Conservation (phyloP, 2,113 vertebrate genomes). For the Microcebus murinus region DNA sequence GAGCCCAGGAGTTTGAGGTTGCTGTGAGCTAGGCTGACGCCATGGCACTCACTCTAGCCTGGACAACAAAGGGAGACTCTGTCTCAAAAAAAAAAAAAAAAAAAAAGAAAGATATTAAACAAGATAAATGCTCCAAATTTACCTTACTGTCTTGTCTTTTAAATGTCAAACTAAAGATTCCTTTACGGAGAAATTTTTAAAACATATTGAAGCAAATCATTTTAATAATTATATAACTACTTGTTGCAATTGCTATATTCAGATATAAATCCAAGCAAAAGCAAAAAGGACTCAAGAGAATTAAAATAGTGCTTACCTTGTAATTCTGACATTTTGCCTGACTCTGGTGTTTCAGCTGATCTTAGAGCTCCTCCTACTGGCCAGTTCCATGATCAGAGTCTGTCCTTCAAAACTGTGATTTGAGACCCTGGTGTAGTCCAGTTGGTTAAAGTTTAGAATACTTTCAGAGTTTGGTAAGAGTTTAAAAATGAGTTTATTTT, state of each 20-base stretch:
- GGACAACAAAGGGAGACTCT: no score
- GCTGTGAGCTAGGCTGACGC: no score
- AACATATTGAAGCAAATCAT: neutral
- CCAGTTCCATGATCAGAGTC: neutral
- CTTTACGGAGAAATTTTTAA: neutral
- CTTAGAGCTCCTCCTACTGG: constrained; percentile 61
- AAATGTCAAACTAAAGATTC: neutral
- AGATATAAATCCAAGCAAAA: constrained; percentile 2
- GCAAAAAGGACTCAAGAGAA: neutral
- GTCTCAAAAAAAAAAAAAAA: no score
- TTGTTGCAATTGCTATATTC: neutral
- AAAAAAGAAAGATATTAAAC: neutral
- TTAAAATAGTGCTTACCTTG: neutral
- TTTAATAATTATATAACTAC: neutral
- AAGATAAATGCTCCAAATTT: neutral
- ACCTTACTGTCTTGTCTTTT: neutral
- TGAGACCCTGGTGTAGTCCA: neutral
- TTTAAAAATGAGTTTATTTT: constrained; percentile 39
- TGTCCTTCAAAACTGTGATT: neutral
- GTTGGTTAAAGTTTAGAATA: constrained; percentile 38
- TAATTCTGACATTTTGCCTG: neutral
- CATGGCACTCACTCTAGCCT: no score
- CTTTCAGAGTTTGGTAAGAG: neutral
- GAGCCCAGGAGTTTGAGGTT: no score
- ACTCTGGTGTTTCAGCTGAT: neutral